Evolutionary conservation across 2,113 vertebrate genomes (phyloP).

Genomic region (Aramus guarauna): DNA sequence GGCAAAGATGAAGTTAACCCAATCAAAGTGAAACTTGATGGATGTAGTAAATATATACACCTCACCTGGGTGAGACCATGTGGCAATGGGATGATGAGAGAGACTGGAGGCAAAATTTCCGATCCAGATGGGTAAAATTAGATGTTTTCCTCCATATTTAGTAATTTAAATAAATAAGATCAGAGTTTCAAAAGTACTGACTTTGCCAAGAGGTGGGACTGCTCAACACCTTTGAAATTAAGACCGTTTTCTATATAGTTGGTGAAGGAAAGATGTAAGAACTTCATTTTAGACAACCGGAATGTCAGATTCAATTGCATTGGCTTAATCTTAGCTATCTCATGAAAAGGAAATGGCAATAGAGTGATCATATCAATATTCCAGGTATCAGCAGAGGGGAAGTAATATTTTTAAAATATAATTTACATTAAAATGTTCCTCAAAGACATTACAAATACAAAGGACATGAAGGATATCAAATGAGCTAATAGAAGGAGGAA

Average conservation of each 20-base stretch:
- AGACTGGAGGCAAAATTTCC: background rate
- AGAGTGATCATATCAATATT: background rate
- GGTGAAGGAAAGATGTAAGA: background rate
- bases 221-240: background rate
- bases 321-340: background rate
- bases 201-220: background rate
- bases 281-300: background rate
- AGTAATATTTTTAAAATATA: slow-evolving; percentile 6
- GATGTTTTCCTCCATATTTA: background rate
- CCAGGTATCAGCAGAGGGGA: background rate
- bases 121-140: background rate
- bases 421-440: slow-evolving; percentile 17
- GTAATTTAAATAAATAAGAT: background rate
- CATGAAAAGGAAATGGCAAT: background rate
- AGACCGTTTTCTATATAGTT: background rate
- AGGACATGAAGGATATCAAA: background rate
- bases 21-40: background rate
- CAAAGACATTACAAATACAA: background rate
- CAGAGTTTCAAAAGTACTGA: background rate
- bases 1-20: background rate
- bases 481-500: background rate
- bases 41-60: background rate
- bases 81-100: background rate
- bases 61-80: background rate
- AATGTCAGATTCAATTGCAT: background rate